Conservation (phyloP, 2,113 vertebrate species). For the Gobius niger region DNA sequence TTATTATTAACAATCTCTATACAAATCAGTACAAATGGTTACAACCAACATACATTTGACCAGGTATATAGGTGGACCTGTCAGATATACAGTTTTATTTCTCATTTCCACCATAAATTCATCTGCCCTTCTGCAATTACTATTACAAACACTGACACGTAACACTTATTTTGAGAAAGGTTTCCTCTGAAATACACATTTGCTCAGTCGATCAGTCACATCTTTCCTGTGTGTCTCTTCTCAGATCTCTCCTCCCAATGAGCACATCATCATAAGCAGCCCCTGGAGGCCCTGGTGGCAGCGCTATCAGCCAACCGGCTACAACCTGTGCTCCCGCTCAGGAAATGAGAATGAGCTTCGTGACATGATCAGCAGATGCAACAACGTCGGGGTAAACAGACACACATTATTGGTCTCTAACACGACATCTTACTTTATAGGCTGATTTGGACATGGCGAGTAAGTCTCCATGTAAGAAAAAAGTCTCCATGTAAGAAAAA, state of each 20-base stretch:
- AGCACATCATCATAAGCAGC: slow-evolving; percentile 77
- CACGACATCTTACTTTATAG: neutral
- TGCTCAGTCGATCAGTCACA: neutral
- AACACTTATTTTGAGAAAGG: no score
- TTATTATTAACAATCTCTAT: no score
- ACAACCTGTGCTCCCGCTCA: slow-evolving; percentile 89
- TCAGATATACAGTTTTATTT: no score
- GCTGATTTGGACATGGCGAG: neutral
- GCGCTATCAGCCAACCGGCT: slow-evolving; percentile 91
- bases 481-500: no score
- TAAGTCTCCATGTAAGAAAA: no score
- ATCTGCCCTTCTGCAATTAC: neutral
- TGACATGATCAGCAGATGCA: slow-evolving; percentile 92
- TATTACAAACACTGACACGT: no score
- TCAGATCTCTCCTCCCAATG: slow-evolving; percentile 92
- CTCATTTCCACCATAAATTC: no score
- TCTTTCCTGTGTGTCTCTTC: neutral
- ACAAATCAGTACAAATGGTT: no score
- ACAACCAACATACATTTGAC: no score
- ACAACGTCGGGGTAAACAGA: slow-evolving; percentile 87
- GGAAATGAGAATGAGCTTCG: slow-evolving; percentile 86
- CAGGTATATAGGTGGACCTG: no score
- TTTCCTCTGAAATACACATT: no score
- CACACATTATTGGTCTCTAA: neutral
- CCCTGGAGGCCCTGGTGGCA: slow-evolving; percentile 90